Percentiles rank a stretch among this genome's conserved stretches.
Evolutionary conservation across 2,797 vertebrate species (phyloP).

Genomic region (Tadarida brasiliensis): DNA sequence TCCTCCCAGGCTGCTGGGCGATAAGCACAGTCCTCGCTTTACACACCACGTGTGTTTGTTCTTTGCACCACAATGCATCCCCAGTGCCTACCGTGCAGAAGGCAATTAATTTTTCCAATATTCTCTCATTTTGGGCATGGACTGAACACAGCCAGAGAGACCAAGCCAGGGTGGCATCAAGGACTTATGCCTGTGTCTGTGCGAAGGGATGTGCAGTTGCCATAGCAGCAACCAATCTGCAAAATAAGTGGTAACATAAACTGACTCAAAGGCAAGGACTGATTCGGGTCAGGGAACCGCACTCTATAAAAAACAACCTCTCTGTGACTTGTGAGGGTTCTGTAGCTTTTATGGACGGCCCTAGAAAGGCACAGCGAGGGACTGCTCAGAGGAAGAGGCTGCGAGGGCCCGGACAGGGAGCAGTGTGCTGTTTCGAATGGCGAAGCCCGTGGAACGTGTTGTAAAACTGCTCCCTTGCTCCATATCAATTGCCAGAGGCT

Average conservation of each 20-base stretch:
- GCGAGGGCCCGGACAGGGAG: conserved; percentile 55
- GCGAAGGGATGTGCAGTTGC: conserved; percentile 85
- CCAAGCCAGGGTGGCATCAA: conserved; percentile 81
- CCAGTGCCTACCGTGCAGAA: conserved; percentile 79
- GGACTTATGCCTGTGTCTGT: conserved; percentile 83
- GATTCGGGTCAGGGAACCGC: conserved; percentile 87
- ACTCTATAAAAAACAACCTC: conserved; percentile 82
- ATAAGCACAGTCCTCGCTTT: conserved; percentile 72
- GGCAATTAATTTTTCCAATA: conserved; percentile 84
- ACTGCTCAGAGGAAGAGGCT: conserved; percentile 55
- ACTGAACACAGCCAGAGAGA: conserved; percentile 76
- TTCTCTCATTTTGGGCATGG: conserved; percentile 84
- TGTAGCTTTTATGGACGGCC: conserved; percentile 79
- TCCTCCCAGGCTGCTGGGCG: neutral
- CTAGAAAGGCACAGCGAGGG: conserved; percentile 73
- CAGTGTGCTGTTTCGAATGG: neutral
- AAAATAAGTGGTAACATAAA: conserved; percentile 87
- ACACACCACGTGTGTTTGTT: conserved; percentile 79
- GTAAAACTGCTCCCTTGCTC: neutral
- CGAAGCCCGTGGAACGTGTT: neutral
- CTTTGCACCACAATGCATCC: conserved; percentile 75
- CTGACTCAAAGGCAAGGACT: conserved; percentile 88
- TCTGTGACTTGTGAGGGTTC: conserved; percentile 80
- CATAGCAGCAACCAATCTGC: conserved; percentile 89
- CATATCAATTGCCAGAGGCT: neutral